phyloP scores from a whole-genome alignment of 2,888 invertebrate species.

The Dasypolia templi region DNA sequence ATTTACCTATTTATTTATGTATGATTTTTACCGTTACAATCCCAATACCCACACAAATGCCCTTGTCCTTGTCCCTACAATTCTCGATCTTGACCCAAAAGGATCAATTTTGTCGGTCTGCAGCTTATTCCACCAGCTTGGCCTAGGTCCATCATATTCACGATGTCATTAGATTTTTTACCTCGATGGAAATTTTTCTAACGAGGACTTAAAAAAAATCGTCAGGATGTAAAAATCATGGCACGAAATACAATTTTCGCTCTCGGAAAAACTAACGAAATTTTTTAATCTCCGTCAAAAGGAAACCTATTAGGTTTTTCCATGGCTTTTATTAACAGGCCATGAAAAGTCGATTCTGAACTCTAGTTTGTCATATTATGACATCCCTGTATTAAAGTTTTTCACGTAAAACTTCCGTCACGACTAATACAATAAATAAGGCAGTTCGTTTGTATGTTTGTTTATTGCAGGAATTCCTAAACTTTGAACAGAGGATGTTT shows the following conservation, averaged over 20 bases:
- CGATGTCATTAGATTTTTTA: neutral
- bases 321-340: slow-evolving; percentile 1
- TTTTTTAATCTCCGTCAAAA: neutral
- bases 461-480: slow-evolving; percentile 56
- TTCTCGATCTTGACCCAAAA: neutral
- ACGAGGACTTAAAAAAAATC: neutral
- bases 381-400: slow-evolving; percentile 30
- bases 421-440: slow-evolving; percentile 50
- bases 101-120: neutral
- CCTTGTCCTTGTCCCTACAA: too few relatives aligned
- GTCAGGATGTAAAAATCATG: neutral
- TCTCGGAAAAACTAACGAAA: neutral
- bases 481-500: slow-evolving; percentile 58
- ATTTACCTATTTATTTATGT: slow-evolving; percentile 33
- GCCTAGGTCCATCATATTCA: neutral
- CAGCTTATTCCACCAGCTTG: neutral
- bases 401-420: slow-evolving; percentile 43
- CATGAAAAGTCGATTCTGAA: neutral
- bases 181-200: neutral
- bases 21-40: neutral
- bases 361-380: slow-evolving; percentile 23
- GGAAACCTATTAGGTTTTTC: neutral
- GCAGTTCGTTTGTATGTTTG: slow-evolving; percentile 49
- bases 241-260: neutral
- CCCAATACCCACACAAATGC: neutral